phyloP scores from a whole-genome alignment of 2,797 vertebrate species.

The Falco columbarius region DNA sequence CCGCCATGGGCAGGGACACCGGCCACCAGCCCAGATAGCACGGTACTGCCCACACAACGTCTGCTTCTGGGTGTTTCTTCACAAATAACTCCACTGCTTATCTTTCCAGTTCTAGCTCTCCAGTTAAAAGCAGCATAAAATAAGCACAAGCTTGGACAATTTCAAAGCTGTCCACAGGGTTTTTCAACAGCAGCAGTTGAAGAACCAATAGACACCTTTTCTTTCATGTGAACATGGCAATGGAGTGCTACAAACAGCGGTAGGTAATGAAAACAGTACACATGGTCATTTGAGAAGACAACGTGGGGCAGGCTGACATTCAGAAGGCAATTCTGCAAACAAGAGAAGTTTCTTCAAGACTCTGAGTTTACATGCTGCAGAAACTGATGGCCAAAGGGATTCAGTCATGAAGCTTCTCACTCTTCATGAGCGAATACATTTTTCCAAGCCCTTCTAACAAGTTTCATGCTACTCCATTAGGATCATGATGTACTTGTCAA shows the following conservation, averaged over 20 bases:
- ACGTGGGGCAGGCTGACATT: fast-evolving
- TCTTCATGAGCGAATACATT: background rate
- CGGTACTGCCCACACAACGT: background rate
- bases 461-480: background rate
- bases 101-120: background rate
- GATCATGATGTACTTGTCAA: background rate
- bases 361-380: background rate
- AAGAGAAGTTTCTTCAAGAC: background rate
- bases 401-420: background rate
- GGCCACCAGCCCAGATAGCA: background rate
- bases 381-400: background rate
- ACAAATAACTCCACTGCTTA: background rate
- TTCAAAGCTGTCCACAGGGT: background rate
- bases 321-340: background rate
- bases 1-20: no score
- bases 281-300: background rate
- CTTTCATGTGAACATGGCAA: background rate
- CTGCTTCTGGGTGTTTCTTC: background rate
- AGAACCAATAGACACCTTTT: background rate
- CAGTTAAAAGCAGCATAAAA: background rate
- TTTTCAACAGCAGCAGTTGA: background rate
- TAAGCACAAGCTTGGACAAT: background rate
- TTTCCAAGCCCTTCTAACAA: background rate
- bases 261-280: background rate
- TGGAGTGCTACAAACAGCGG: background rate